Evolutionary conservation across 2,888 invertebrate species (phyloP).

Genomic region (Dyspetes luteomarginatus): DNA sequence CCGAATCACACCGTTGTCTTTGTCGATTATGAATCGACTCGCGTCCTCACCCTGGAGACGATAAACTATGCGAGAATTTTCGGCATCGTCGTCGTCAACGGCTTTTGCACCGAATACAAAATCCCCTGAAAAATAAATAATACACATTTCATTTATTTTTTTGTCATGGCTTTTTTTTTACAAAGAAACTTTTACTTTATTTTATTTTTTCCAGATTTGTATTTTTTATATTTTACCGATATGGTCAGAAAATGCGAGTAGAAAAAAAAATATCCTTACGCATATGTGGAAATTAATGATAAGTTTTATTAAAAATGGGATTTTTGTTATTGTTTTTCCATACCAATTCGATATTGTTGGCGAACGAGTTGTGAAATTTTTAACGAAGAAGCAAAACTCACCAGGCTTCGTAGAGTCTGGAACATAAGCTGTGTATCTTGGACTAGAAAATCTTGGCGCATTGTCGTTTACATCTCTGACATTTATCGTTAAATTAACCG

Average conservation of each 20-base stretch:
- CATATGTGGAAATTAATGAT: too few species aligned
- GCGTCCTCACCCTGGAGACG: conserved; percentile 91
- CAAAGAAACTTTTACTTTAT: background rate
- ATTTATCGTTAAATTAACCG: conserved; percentile 92
- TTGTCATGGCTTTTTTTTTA: too few species aligned
- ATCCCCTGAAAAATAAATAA: conserved; percentile 84
- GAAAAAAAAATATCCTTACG: too few species aligned
- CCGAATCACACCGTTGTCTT: conserved; percentile 94
- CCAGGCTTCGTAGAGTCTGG: conserved; percentile 92
- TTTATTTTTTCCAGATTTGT: too few species aligned
- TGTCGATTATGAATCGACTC: conserved; percentile 91
- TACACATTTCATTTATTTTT: too few species aligned
- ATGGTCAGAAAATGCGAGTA: too few species aligned
- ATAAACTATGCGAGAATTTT: conserved; percentile 92
- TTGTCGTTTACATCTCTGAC: conserved; percentile 95
- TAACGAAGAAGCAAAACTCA: too few species aligned
- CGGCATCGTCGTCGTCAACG: conserved; percentile 91
- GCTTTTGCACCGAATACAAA: conserved; percentile 97
- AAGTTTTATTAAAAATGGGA: too few species aligned
- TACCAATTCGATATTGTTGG: too few species aligned
- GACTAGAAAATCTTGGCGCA: conserved; percentile 90
- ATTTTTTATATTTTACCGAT: too few species aligned
- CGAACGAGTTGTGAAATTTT: too few species aligned
- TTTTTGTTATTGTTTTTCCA: too few species aligned
- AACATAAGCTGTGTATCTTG: conserved; percentile 91